Percentiles rank a stretch among this genome's conserved stretches.
Evolutionary conservation across 64 coral and sea anemone species (phyloP).

Genomic region (Anthopleura sola): DNA sequence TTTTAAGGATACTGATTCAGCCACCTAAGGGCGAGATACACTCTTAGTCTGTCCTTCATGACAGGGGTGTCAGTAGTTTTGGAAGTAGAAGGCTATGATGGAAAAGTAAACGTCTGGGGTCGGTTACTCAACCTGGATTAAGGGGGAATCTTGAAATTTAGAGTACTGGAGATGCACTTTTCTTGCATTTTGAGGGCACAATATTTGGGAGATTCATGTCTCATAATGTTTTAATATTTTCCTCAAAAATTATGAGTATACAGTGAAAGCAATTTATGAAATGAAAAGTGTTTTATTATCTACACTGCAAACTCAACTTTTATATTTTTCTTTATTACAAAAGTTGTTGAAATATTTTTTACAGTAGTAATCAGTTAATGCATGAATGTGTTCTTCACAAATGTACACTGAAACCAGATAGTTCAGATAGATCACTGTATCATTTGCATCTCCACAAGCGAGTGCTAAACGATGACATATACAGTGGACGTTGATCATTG

Average conservation of each 20-base stretch:
- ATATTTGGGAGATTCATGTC: neutral
- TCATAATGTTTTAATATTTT: neutral
- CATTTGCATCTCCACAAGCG: constrained; percentile 58
- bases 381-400: constrained; percentile 5
- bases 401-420: neutral
- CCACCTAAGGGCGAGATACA: too few relatives aligned
- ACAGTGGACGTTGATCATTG: constrained; percentile 49
- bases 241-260: neutral
- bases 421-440: constrained; percentile 20
- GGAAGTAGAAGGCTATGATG: too few relatives aligned
- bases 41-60: too few relatives aligned
- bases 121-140: too few relatives aligned
- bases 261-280: constrained; percentile 12
- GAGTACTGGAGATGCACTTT: too few relatives aligned
- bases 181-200: constrained; percentile 6
- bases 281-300: neutral
- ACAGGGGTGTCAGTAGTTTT: too few relatives aligned
- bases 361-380: constrained; percentile 16
- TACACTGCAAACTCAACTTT: constrained; percentile 1
- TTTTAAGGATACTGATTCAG: too few relatives aligned
- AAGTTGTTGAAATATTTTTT: constrained; percentile 10
- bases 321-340: constrained; percentile 4
- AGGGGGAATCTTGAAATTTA: neutral
- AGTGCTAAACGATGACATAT: constrained; percentile 72
- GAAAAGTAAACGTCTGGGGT: too few relatives aligned